phyloP scores from a whole-genome alignment of 2,888 invertebrate genomes.

The Drosophila buzzatii region DNA sequence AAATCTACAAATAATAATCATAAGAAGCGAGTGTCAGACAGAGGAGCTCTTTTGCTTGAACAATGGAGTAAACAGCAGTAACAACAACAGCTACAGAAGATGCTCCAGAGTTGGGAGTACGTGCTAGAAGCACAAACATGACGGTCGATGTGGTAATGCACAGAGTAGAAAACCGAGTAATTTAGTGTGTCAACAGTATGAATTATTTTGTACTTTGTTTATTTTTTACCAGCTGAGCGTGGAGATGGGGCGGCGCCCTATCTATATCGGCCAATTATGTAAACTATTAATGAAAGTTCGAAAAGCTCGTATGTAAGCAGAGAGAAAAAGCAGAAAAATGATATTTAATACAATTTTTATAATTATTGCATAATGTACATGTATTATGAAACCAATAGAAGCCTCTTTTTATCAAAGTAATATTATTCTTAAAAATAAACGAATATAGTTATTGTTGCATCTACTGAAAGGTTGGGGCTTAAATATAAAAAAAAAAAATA shows the following conservation, averaged over 20 bases:
- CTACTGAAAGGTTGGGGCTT: too few species aligned
- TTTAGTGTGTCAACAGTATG: conserved; percentile 39
- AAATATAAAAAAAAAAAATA: too few species aligned
- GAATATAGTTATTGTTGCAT: too few species aligned
- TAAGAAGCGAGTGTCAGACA: conserved; percentile 25
- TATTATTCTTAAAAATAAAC: too few species aligned
- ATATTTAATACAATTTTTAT: too few species aligned
- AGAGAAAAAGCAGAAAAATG: background rate
- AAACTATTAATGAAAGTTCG: background rate
- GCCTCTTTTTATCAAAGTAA: too few species aligned
- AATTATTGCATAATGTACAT: too few species aligned
- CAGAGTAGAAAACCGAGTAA: conserved; percentile 1
- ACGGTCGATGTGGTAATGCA: conserved; percentile 24
- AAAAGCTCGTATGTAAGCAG: background rate
- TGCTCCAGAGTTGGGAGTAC: conserved; percentile 3
- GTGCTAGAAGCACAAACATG: conserved; percentile 10
- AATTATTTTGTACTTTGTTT: conserved; percentile 23
- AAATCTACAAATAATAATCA: conserved; percentile 32
- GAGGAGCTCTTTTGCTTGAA: conserved; percentile 11
- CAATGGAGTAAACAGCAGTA: conserved; percentile 10
- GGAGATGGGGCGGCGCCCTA: background rate
- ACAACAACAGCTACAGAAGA: background rate
- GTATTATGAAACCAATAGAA: too few species aligned
- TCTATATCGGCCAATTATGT: background rate
- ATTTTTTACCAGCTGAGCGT: background rate